These are phyloP conservation scores for Scaptomyza graminum DNA, from an alignment of 1,140 invertebrate genomes.

Conservation along the genomic window DNA sequence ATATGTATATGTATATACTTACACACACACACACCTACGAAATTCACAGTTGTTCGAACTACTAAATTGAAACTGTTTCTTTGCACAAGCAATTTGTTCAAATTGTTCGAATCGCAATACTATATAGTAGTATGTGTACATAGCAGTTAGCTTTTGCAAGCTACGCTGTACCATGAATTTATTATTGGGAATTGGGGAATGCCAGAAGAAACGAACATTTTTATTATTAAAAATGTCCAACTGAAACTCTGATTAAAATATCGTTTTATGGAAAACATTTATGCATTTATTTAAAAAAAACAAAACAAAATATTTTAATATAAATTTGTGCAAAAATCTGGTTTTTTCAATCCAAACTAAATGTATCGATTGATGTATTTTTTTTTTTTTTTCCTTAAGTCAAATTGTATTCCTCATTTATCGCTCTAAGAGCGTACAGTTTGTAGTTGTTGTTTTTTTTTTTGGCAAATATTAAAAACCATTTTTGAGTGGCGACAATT, in stretches of 20 bases:
- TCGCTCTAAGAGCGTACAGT: neutral
- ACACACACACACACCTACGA: neutral
- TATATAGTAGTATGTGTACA: neutral
- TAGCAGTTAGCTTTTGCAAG: constrained; percentile 9
- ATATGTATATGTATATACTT: no score
- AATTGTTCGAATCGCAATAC: constrained; percentile 9
- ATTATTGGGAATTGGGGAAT: no score
- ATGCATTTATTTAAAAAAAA: neutral
- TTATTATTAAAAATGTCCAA: neutral
- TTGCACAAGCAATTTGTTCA: neutral
- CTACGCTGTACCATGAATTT: neutral
- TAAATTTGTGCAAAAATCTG: neutral
- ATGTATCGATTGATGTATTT: no score
- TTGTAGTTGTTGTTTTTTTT: neutral
- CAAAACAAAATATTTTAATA: neutral
- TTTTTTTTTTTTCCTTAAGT: no score
- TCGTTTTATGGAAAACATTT: neutral
- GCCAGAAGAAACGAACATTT: neutral
- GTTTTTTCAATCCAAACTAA: no score
- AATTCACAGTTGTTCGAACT: constrained; percentile 1
- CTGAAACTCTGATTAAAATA: no score
- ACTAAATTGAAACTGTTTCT: neutral
- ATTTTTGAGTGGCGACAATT: constrained; percentile 17
- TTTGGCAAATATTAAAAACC: neutral
- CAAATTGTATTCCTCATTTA: no score